Base-by-base conservation (phyloP, 2,888 invertebrate genomes). In the Bellardia bayeri region DNA sequence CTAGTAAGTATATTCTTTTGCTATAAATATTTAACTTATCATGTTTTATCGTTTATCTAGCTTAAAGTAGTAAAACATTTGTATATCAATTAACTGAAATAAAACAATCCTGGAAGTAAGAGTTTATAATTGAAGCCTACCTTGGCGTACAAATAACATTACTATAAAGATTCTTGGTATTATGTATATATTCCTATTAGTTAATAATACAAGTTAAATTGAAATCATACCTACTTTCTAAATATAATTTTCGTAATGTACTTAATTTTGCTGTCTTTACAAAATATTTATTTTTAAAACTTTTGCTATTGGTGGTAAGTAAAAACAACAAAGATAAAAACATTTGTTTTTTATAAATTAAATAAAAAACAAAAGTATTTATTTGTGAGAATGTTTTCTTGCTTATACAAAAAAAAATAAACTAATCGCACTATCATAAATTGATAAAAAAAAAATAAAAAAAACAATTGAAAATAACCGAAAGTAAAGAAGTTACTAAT, bases 381-480 rank as follows among this genome's bases (percentile, higher is more conserved):
- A 45, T 45, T 45, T 45, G 45, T 45, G 45, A 45, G 13, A 45
- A 45, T 13, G 14, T 45, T 74, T 72, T 56, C 40, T 13, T 64
- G 51, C 40, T 40, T 14, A 40, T 63, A 69, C 33, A 23, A 14
- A 30, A 13, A 37, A 66, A 74, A 45, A 8, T 49, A 45, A 58
- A 61, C 23, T 49, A 75, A 82, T 23, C 9, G 49, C 5, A 13
- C 51, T 82, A 76, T 69, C 82, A 54, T 2, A 61, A 63, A 63
- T 61, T 76, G 75, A 82, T 76, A 76, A 71, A 23, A 37, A 75
- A 74, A 11, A 40, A 76, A 71, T 1, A 37, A 75, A 74, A 11
- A 40, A 54, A n/a, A 42, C n/a, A 49, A 63, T 63, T 63, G 13
- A 37, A 71, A 76, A 69, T 76, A 68, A 63, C 33, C 37, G 40